phyloP scores from a whole-genome alignment of 30 jellyfish, hydroid and myxozoan species.

The Cassiopea andromeda region DNA sequence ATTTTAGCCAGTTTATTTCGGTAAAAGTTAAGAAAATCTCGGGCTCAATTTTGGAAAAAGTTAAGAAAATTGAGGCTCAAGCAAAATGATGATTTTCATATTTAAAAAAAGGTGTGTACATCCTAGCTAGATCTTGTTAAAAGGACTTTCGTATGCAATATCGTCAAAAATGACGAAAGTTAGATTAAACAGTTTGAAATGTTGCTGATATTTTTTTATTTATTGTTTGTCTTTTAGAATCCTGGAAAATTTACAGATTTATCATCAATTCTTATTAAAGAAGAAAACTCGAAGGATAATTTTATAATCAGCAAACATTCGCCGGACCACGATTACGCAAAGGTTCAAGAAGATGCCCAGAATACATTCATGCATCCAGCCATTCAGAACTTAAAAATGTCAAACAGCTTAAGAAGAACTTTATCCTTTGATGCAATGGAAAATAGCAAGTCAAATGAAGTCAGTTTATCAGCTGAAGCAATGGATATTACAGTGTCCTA shows the following conservation, averaged over 20 bases:
- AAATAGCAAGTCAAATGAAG: constrained; percentile 26
- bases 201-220: not conserved
- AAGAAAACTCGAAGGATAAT: not conserved
- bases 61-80: no score
- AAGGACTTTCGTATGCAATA: no score
- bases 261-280: constrained; percentile 45
- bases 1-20: no score
- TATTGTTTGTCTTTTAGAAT: constrained; percentile 15
- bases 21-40: no score
- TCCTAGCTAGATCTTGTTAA: no score
- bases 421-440: constrained; percentile 70
- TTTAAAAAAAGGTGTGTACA: no score
- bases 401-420: constrained; percentile 66
- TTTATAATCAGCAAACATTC: constrained; percentile 12
- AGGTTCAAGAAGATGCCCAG: constrained; percentile 1
- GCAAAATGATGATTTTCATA: no score
- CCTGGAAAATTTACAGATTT: constrained; percentile 68
- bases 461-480: constrained; percentile 8
- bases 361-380: not conserved
- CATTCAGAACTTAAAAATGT: constrained; percentile 5
- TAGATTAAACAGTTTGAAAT: no score
- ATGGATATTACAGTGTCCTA: not conserved
- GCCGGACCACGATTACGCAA: constrained; percentile 92
- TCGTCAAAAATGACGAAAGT: no score
- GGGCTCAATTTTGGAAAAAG: no score